Percentiles rank a stretch among this genome's conserved stretches.
These are phyloP conservation scores for Actinostola sp. DNA, from an alignment of 92 coral and sea anemone species.

Conservation along the genomic window DNA sequence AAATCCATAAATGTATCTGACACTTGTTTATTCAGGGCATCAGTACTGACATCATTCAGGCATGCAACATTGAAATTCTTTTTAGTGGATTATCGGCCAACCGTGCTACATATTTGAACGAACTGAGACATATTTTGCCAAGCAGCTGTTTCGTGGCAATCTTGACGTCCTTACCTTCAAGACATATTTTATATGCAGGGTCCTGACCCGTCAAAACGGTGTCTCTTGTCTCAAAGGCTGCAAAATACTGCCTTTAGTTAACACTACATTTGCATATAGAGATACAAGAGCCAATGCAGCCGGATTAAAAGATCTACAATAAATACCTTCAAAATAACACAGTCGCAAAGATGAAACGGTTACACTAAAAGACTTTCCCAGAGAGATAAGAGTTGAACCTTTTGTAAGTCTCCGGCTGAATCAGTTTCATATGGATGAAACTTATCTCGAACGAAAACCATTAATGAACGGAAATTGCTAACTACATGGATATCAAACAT, in stretches of 20 bases:
- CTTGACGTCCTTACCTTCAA: background rate
- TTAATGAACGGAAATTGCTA: background rate
- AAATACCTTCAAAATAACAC: background rate
- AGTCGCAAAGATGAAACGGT: conserved; percentile 8
- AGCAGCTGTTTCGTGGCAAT: too few species aligned
- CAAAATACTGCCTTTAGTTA: conserved; percentile 1
- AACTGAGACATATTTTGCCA: too few species aligned
- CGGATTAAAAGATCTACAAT: conserved; percentile 7
- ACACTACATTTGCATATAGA: background rate
- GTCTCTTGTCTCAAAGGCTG: background rate
- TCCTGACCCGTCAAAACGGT: background rate
- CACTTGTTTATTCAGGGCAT: too few species aligned
- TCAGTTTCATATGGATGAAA: background rate
- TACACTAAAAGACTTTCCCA: background rate
- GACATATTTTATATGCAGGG: background rate
- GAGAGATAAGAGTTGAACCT: background rate
- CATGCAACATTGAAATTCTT: too few species aligned
- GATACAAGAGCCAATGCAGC: background rate
- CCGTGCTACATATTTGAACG: too few species aligned
- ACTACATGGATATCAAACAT: background rate
- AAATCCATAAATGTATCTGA: too few species aligned
- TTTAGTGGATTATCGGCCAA: too few species aligned
- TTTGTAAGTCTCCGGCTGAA: background rate
- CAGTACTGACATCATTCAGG: too few species aligned
- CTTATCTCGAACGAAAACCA: background rate